Conservation (phyloP, 2,113 vertebrate species). For the Ciconia maguari region DNA sequence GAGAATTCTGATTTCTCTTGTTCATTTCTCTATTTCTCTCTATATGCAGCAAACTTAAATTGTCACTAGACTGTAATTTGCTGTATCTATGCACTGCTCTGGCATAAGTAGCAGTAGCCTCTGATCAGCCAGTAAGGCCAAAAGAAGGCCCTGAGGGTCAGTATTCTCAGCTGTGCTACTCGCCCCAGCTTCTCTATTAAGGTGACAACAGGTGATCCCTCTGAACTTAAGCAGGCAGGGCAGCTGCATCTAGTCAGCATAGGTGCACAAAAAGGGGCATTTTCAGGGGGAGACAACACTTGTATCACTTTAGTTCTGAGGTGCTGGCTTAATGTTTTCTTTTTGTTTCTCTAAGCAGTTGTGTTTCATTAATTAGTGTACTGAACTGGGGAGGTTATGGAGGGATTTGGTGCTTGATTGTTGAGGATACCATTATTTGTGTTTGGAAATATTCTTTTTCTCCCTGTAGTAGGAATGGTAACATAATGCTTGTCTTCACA, state of each 20-base stretch:
- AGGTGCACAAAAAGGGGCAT: not conserved
- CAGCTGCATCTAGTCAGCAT: not conserved
- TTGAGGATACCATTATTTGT: rapidly evolving
- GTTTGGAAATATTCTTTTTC: not conserved
- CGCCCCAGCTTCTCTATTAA: not conserved
- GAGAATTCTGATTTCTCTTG: not conserved
- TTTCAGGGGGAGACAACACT: rapidly evolving
- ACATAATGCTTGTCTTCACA: rapidly evolving
- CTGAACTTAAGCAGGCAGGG: not conserved
- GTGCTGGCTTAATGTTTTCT: rapidly evolving
- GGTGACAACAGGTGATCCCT: not conserved
- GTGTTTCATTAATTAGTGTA: not conserved
- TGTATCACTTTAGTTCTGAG: rapidly evolving
- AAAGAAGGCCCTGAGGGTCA: not conserved
- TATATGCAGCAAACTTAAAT: rapidly evolving
- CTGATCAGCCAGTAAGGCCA: rapidly evolving
- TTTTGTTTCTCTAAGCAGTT: not conserved
- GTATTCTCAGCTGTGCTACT: not conserved
- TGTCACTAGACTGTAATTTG: not conserved
- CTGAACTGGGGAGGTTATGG: rapidly evolving
- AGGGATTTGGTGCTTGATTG: not conserved
- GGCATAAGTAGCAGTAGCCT: not conserved
- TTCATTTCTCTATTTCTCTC: rapidly evolving
- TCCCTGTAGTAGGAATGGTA: not conserved
- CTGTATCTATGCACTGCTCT: not conserved